Conservation (phyloP, 2,797 vertebrate genomes). For the Chaenodraco wilsoni region DNA sequence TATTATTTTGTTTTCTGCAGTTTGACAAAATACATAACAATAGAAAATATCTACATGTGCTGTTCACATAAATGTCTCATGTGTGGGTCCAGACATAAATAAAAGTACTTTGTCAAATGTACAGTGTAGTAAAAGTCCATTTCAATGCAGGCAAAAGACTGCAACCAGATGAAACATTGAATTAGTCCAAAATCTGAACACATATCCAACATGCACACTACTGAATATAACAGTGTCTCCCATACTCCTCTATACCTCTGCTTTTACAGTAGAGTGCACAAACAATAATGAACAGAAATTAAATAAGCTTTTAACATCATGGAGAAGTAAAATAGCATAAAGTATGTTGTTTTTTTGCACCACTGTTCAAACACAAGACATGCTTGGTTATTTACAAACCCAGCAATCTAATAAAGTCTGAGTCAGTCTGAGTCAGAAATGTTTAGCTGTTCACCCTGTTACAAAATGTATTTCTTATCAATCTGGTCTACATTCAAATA, state of each 20-base stretch:
- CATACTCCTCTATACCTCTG: slow-evolving; percentile 32
- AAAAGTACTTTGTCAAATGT: slow-evolving; percentile 44
- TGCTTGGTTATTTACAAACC: slow-evolving; percentile 17
- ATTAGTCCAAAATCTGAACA: slow-evolving; percentile 33
- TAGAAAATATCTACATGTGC: slow-evolving; percentile 89
- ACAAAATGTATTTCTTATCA: neutral
- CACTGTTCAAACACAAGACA: slow-evolving; percentile 46
- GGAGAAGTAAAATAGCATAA: slow-evolving; percentile 23
- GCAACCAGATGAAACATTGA: slow-evolving; percentile 33
- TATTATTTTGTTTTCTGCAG: slow-evolving; percentile 59
- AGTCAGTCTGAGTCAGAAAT: slow-evolving; percentile 11
- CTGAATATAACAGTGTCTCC: slow-evolving; percentile 44
- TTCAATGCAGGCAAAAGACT: slow-evolving; percentile 47
- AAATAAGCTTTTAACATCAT: slow-evolving; percentile 29
- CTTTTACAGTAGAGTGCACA: slow-evolving; percentile 49
- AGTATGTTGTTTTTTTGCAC: slow-evolving; percentile 24
- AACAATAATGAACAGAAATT: slow-evolving; percentile 25
- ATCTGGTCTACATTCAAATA: slow-evolving; percentile 22
- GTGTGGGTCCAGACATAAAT: slow-evolving; percentile 64
- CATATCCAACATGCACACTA: slow-evolving; percentile 58
- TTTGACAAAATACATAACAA: slow-evolving; percentile 79
- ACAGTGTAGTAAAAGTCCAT: slow-evolving; percentile 43
- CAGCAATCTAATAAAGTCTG: slow-evolving; percentile 10
- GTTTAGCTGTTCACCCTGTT: slow-evolving; percentile 26
- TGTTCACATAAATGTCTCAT: slow-evolving; percentile 80